Evolutionary conservation across 1,140 invertebrate species (phyloP), one percentile per base, ranked within the genome.

Genomic region (Papilio helenus): DNA sequence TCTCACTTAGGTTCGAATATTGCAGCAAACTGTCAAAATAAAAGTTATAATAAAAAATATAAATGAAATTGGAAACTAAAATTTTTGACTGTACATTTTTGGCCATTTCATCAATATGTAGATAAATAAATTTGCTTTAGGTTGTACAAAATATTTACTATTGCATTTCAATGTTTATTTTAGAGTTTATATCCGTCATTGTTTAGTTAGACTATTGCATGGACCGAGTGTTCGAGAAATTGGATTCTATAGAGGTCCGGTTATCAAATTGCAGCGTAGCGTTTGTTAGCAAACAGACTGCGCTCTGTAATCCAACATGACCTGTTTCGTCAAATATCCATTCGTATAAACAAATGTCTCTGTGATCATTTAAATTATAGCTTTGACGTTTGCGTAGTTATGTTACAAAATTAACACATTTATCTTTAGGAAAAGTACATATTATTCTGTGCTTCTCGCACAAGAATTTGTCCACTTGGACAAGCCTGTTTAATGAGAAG

Each of bases 261-360:
- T 61, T 23, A 61, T 61, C 58, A 61, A 61, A 61, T 61, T 61
- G 58, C 58, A 14, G 58, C 14, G 58, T 61, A 26, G 23, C 20
- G 23, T 61, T 61, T 10, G 58, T 61, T 61, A 61, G 58, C 58
- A 61, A 61, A 61, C 58, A 61, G 9, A 61, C 23, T 61, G 9
- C 23, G 20, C 58, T 26, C 23, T 61, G 20, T 61, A 61, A 61
- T 61, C 7, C 9, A 61, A 61, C 58, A 26, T 61, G 20, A 26
- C 23, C 20, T 61, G 20, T 26, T 61, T 61, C 23, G 23, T 29
- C 23, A 23, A 26, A 61, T 61, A 5, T 26, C 20, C 26, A 61
- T 23, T 1, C 23, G 12, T 26, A 26, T 23, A 3, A 61, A 23
- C 10, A 61, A 61, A n/a, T 20, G 20, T 61, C 10, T 3, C 23